phyloP scores from a whole-genome alignment of 2,888 invertebrate species.

The Amphipyra tragopoginis region DNA sequence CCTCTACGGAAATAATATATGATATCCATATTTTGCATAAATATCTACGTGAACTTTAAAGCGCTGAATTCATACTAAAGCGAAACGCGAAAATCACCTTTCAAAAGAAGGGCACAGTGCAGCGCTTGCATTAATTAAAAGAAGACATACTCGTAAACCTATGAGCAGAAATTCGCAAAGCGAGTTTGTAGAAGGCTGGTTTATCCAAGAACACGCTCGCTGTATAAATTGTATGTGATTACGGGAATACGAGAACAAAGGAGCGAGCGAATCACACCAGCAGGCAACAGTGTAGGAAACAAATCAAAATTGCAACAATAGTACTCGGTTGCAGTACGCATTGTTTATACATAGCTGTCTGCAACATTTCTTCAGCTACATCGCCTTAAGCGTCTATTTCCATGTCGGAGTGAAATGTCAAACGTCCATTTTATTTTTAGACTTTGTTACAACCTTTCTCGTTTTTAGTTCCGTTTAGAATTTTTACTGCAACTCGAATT shows the following conservation, averaged over 20 bases:
- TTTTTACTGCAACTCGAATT: constrained; percentile 3
- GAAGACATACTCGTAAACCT: constrained; percentile 28
- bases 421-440: constrained; percentile 5
- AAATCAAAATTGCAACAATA: constrained; percentile 58
- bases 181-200: constrained; percentile 13
- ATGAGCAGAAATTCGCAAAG: constrained; percentile 19
- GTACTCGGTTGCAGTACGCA: constrained; percentile 31
- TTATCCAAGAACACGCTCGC: constrained; percentile 40
- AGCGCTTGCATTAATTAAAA: constrained; percentile 42
- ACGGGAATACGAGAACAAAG: constrained; percentile 61
- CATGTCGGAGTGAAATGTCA: constrained; percentile 4
- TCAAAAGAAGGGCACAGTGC: constrained; percentile 15
- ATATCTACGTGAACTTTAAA: not conserved
- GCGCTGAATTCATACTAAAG: constrained; percentile 10
- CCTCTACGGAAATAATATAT: too few relatives aligned
- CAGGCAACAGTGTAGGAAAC: constrained; percentile 35
- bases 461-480: not conserved
- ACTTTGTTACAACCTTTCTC: not conserved
- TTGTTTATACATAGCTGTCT: constrained; percentile 30
- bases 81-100: constrained; percentile 8
- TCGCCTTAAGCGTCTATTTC: constrained; percentile 19
- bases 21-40: not conserved
- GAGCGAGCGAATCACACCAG: constrained; percentile 33
- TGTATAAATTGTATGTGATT: constrained; percentile 64
- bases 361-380: constrained; percentile 19